Evolutionary conservation across 2,888 invertebrate species (phyloP).

Genomic region (Ormia ochracea): DNA sequence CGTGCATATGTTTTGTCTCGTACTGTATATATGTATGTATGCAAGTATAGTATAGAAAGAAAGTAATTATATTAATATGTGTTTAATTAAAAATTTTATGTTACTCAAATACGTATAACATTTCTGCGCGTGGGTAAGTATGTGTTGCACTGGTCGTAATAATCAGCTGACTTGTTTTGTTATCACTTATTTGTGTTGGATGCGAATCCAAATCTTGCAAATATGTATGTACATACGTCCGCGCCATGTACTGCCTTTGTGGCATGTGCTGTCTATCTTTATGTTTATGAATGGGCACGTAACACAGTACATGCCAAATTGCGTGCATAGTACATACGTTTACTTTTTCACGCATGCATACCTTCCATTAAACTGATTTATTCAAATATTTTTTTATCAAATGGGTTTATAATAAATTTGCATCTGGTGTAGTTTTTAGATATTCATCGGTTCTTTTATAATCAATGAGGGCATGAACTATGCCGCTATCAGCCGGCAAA

Average conservation of each 20-base stretch:
- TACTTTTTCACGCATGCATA: conserved; percentile 21
- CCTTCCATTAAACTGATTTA: background rate
- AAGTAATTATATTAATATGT: background rate
- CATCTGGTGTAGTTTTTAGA: conserved; percentile 90
- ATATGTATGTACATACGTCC: conserved; percentile 32
- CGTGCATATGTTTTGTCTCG: no score
- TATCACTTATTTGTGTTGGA: background rate
- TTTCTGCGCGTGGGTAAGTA: background rate
- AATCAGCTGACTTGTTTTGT: background rate
- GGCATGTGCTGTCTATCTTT: conserved; percentile 16
- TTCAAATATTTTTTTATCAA: background rate
- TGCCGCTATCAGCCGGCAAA: conserved; percentile 94
- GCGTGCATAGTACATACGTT: background rate
- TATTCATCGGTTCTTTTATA: conserved; percentile 95
- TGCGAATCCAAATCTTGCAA: background rate
- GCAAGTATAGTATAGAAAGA: background rate
- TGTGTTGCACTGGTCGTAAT: background rate
- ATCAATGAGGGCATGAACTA: conserved; percentile 92
- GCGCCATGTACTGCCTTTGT: conserved; percentile 43
- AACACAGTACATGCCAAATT: background rate
- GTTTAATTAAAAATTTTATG: background rate
- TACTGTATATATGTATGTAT: background rate
- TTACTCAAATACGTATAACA: background rate
- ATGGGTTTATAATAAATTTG: conserved; percentile 86
- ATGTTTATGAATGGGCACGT: background rate